phyloP scores from a whole-genome alignment of 2,797 vertebrate genomes.

The Diglossa cyanea region DNA sequence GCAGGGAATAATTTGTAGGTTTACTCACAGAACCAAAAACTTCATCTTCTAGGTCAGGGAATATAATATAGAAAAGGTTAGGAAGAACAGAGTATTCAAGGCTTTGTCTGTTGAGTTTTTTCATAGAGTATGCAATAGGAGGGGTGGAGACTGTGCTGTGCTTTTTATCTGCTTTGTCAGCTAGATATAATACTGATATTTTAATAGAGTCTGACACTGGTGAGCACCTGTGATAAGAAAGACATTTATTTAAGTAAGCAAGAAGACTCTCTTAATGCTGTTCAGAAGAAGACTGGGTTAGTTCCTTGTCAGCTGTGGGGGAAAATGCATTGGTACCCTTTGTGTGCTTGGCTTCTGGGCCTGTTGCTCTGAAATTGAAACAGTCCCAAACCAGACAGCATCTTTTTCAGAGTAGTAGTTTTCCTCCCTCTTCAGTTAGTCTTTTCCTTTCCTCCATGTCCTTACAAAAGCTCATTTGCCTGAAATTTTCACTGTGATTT shows the following conservation, averaged over 20 bases:
- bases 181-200: neutral
- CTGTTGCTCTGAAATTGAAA: neutral
- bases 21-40: neutral
- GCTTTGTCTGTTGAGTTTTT: neutral
- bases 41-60: neutral
- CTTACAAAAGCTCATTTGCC: neutral
- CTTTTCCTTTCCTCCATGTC: neutral
- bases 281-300: neutral
- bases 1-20: neutral
- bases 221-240: neutral
- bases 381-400: neutral
- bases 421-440: neutral
- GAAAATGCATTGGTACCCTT: neutral
- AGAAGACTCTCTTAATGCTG: neutral
- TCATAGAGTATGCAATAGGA: neutral
- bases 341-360: neutral
- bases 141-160: neutral
- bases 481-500: neutral
- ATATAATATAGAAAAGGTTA: neutral
- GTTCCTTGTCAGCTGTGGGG: neutral
- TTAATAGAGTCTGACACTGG: neutral
- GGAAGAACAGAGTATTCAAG: neutral
- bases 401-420: neutral
- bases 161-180: neutral
- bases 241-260: neutral